A percentile compares a stretch with the other conserved stretches of the same genome.
Evolutionary conservation across 2,113 vertebrate genomes (phyloP).

Genomic region (Lethenteron camtschaticum): DNA sequence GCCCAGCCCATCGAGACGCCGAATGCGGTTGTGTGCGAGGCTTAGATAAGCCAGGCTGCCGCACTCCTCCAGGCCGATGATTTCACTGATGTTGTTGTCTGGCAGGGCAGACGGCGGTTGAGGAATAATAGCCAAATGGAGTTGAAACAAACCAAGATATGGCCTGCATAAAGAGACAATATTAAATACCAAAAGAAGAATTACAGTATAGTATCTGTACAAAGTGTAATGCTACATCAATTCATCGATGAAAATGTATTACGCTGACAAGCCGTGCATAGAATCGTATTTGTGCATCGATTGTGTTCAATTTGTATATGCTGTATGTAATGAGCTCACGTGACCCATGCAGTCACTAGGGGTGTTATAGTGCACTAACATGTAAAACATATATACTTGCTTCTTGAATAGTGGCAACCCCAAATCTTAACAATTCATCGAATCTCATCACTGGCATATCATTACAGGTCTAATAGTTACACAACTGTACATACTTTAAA

Average conservation of each 20-base stretch:
- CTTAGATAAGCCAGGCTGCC: slow-evolving; percentile 37
- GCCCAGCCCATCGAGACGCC: slow-evolving; percentile 24
- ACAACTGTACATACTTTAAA: too few species aligned
- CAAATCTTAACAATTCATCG: too few species aligned
- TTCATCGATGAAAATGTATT: slow-evolving; percentile 14
- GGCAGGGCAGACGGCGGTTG: slow-evolving; percentile 16
- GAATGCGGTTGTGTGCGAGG: slow-evolving; percentile 47
- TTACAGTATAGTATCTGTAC: background rate
- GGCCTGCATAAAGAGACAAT: slow-evolving; percentile 3
- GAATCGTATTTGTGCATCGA: background rate
- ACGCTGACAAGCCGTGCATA: background rate
- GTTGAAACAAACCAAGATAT: background rate
- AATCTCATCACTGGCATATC: too few species aligned
- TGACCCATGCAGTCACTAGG: too few species aligned
- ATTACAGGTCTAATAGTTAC: too few species aligned
- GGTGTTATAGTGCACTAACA: too few species aligned
- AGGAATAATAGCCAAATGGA: slow-evolving; percentile 15
- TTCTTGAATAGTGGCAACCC: slow-evolving; percentile 1
- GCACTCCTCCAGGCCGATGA: slow-evolving; percentile 45
- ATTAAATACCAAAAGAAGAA: background rate
- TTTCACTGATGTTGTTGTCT: slow-evolving; percentile 49
- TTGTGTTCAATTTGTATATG: too few species aligned
- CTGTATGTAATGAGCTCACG: too few species aligned
- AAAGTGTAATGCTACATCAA: slow-evolving; percentile 9
- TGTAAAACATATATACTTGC: background rate